These are phyloP conservation scores for Leucopsar rothschildi DNA, from an alignment of 2,113 vertebrate species.

Conservation along the genomic window DNA sequence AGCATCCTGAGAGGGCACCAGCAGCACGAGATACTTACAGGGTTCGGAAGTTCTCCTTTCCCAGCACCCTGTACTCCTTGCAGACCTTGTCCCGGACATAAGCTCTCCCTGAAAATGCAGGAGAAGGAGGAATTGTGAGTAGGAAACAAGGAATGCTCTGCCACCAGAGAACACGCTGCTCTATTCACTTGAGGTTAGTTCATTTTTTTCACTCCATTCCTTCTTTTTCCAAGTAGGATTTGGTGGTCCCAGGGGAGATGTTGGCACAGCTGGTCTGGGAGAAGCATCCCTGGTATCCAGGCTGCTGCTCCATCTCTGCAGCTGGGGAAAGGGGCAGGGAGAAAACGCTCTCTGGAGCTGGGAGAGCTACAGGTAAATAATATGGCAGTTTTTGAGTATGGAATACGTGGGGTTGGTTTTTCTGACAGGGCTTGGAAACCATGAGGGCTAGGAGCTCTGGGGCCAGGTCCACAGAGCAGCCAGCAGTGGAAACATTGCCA, in stretches of 20 bases:
- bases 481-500: not conserved
- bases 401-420: rapidly evolving
- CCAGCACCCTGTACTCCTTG: slow-evolving; percentile 61
- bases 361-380: not conserved
- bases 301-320: not conserved
- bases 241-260: too few species aligned
- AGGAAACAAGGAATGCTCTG: not conserved
- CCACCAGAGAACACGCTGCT: rapidly evolving
- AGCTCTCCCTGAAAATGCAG: slow-evolving; percentile 58
- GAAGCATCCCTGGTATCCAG: not conserved
- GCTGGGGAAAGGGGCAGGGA: not conserved
- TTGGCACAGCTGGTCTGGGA: rapidly evolving
- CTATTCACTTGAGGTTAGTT: not conserved
- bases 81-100: slow-evolving; percentile 77
- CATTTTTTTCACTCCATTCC: too few species aligned
- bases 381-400: not conserved
- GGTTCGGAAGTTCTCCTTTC: slow-evolving; percentile 71
- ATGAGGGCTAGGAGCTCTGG: not conserved
- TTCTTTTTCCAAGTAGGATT: not conserved
- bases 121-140: not conserved
- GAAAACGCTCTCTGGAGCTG: not conserved
- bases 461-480: rapidly evolving
- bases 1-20: not conserved
- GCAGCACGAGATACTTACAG: slow-evolving; percentile 61
- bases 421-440: not conserved